Evolutionary conservation across 2,888 invertebrate species (phyloP).

Genomic region (Nomada lathburiana): DNA sequence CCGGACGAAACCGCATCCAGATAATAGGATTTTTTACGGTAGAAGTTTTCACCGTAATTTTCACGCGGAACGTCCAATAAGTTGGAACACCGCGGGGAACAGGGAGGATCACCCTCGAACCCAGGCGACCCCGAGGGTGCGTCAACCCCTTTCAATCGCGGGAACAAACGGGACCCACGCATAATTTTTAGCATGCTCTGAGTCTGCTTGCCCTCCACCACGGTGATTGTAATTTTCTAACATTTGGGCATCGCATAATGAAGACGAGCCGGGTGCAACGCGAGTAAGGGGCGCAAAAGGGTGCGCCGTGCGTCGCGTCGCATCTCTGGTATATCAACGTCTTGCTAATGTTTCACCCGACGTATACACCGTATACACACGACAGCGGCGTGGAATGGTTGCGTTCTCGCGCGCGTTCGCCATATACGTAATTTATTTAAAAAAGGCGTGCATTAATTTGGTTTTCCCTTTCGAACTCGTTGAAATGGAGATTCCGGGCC

Average conservation of each 20-base stretch:
- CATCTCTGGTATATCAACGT: constrained; percentile 53
- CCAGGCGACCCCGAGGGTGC: constrained; percentile 47
- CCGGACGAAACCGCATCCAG: constrained; percentile 29
- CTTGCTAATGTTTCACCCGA: constrained; percentile 59
- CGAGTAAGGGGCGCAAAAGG: constrained; percentile 53
- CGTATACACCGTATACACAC: not conserved
- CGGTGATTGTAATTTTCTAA: constrained; percentile 65
- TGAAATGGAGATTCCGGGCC: not conserved
- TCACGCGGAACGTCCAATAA: constrained; percentile 4
- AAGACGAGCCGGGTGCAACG: constrained; percentile 61
- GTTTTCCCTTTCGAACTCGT: constrained; percentile 20
- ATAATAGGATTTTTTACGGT: constrained; percentile 35
- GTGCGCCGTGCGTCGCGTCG: constrained; percentile 41
- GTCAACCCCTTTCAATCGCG: constrained; percentile 49
- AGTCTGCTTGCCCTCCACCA: constrained; percentile 21
- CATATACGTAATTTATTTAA: not conserved
- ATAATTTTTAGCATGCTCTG: constrained; percentile 61
- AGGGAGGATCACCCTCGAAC: constrained; percentile 39
- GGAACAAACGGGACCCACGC: constrained; percentile 55
- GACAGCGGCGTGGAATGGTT: constrained; percentile 48
- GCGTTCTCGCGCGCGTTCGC: not conserved
- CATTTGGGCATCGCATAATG: constrained; percentile 65
- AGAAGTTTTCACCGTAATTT: constrained; percentile 32
- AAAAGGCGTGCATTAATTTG: not conserved
- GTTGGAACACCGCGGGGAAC: constrained; percentile 14